These are phyloP conservation scores for Hippocampus abdominalis DNA, from an alignment of 2,113 vertebrate genomes.

Conservation along the genomic window DNA sequence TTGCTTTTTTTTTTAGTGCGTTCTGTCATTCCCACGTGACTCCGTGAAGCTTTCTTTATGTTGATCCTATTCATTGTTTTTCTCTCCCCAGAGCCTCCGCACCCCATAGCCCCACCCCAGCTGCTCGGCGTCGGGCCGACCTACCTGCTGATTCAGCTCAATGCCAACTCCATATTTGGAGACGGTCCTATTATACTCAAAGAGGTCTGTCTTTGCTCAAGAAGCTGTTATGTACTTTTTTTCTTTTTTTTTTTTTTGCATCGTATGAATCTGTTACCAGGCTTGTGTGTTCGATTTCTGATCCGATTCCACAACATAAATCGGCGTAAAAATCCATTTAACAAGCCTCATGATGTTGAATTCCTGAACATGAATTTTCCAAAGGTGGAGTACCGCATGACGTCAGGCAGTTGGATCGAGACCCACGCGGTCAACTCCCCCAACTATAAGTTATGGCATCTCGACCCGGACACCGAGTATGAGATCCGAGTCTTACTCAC, in stretches of 20 bases:
- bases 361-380: not conserved
- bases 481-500: conserved; percentile 94
- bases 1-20: conserved; percentile 20
- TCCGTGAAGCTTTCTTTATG: conserved; percentile 17
- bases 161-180: conserved; percentile 97
- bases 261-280: not conserved
- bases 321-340: not conserved
- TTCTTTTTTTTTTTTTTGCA: not conserved
- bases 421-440: conserved; percentile 95
- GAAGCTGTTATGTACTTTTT: not conserved
- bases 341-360: not conserved
- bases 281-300: not conserved
- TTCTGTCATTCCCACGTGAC: conserved; percentile 2
- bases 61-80: conserved; percentile 25
- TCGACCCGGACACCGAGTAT: conserved; percentile 96
- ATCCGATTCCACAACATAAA: not conserved
- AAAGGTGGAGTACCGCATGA: conserved; percentile 94
- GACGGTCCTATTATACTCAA: conserved; percentile 96
- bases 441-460: conserved; percentile 95
- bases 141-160: conserved; percentile 94
- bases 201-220: conserved; percentile 63
- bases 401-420: conserved; percentile 92
- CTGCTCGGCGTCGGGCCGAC: conserved; percentile 92
- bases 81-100: conserved; percentile 82
- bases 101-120: conserved; percentile 94